Evolutionary conservation across 2,797 vertebrate species (phyloP).

Genomic region (Pelochelys cantorii): DNA sequence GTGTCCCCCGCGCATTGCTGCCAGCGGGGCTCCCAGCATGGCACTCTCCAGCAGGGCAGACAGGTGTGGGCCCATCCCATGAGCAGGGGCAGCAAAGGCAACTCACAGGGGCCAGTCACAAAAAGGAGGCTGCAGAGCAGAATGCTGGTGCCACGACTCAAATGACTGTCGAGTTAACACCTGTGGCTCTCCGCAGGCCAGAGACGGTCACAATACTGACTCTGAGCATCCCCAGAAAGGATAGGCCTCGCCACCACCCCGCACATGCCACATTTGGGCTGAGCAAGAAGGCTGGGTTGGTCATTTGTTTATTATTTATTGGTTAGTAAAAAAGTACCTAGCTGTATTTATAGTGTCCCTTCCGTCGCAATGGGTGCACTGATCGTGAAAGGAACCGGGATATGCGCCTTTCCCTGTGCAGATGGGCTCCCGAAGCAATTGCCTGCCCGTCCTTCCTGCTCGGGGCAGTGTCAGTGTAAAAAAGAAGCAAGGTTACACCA

Average conservation of each 20-base stretch:
- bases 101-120: background rate
- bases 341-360: background rate
- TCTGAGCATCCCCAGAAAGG: background rate
- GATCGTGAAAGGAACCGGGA: background rate
- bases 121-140: background rate
- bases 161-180: background rate
- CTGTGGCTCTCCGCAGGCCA: background rate
- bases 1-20: fast-evolving
- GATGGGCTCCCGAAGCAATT: background rate
- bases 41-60: background rate
- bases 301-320: conserved; percentile 14
- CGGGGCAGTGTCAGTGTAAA: background rate
- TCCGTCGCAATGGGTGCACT: background rate
- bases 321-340: conserved; percentile 23
- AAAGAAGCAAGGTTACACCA: conserved; percentile 70
- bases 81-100: background rate
- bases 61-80: fast-evolving
- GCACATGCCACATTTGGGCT: fast-evolving
- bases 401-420: background rate
- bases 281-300: background rate
- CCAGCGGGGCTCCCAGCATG: background rate
- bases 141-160: background rate
- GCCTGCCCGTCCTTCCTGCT: background rate
- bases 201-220: background rate
- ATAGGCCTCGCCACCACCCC: background rate